Percentiles rank a stretch among this genome's conserved stretches.
These are phyloP conservation scores for Petaurus breviceps DNA, from an alignment of 2,113 vertebrate species.

Conservation along the genomic window DNA sequence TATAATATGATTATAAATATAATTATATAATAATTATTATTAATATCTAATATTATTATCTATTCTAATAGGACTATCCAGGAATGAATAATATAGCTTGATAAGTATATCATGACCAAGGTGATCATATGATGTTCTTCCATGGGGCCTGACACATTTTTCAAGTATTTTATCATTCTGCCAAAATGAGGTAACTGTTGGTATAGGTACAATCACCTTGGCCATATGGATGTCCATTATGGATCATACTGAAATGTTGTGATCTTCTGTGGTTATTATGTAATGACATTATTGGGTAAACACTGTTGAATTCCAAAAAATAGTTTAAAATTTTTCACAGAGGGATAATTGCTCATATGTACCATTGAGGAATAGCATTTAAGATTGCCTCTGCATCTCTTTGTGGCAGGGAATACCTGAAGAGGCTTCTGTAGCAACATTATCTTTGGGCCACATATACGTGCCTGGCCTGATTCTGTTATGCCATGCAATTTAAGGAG, in stretches of 20 bases:
- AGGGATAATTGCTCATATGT: not conserved
- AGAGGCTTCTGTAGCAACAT: not conserved
- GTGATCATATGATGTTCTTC: no score
- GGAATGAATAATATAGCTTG: not conserved
- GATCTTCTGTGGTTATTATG: not conserved
- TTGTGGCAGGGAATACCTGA: not conserved
- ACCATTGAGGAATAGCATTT: not conserved
- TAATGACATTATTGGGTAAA: not conserved
- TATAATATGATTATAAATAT: no score
- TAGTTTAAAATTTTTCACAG: not conserved
- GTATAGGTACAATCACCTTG: no score
- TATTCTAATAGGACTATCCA: slow-evolving; percentile 5
- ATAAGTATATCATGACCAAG: not conserved
- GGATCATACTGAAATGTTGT: not conserved
- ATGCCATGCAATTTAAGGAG: not conserved
- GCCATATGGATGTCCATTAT: no score
- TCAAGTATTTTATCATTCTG: no score
- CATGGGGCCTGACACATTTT: no score
- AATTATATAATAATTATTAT: no score
- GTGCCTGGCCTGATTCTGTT: slow-evolving; percentile 1
- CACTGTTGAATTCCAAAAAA: not conserved
- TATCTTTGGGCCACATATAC: no score
- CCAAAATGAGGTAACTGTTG: no score
- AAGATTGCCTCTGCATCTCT: not conserved
- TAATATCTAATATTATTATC: no score